These are phyloP conservation scores for Bedellia somnulentella DNA, from an alignment of 2,888 invertebrate species.

Conservation along the genomic window DNA sequence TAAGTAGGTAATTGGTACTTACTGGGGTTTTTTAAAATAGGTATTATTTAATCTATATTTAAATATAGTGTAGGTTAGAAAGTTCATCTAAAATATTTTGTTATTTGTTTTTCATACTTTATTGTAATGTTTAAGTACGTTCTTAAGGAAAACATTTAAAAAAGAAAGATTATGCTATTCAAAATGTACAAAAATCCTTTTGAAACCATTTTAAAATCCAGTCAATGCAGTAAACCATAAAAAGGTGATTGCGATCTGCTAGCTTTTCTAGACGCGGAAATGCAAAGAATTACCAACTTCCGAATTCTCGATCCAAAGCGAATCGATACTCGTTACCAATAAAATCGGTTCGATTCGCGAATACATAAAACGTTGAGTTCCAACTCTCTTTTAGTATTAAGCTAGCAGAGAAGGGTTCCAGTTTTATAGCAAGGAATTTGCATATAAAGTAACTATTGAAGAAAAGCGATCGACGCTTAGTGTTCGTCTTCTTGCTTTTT, in stretches of 20 bases:
- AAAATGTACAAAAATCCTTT: too few species aligned
- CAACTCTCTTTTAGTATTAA: conserved; percentile 32
- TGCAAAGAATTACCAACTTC: conserved; percentile 42
- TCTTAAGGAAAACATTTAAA: too few species aligned
- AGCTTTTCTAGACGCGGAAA: conserved; percentile 36
- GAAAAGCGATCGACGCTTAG: conserved; percentile 45
- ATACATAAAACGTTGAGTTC: conserved; percentile 56
- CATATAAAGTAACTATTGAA: conserved; percentile 63
- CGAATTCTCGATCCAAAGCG: conserved; percentile 40
- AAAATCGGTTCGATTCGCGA: conserved; percentile 55
- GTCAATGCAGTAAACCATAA: too few species aligned
- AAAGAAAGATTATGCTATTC: background rate
- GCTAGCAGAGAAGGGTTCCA: conserved; percentile 56
- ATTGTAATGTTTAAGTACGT: too few species aligned
- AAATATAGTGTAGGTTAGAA: too few species aligned
- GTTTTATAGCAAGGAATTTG: conserved; percentile 56
- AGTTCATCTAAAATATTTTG: too few species aligned
- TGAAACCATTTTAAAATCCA: too few species aligned
- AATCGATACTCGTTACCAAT: conserved; percentile 57
- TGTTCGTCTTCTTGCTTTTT: conserved; percentile 40
- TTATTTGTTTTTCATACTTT: too few species aligned
- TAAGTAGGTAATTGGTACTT: too few species aligned
- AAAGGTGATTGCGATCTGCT: conserved; percentile 47
- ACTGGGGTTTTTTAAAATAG: too few species aligned
- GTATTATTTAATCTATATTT: too few species aligned